Base-by-base conservation (phyloP, 2,113 vertebrate species). In the Eonycteris spelaea region DNA sequence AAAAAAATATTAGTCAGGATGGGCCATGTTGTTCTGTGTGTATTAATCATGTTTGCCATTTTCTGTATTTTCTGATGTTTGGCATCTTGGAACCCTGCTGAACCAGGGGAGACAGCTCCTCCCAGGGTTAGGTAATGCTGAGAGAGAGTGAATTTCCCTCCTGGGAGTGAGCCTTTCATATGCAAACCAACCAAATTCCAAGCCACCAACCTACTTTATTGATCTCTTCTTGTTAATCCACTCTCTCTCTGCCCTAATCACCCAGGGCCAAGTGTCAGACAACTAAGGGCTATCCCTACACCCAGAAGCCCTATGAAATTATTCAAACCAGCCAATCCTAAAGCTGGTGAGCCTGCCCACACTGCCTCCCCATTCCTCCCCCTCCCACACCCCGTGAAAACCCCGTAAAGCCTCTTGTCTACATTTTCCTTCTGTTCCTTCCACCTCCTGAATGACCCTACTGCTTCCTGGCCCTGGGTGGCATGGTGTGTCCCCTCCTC, bases 1-100 rank as follows among this genome's bases (percentile, higher is more conserved):
- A 61, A 93, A 15, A 86, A 79, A 30, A 53, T 19, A 33, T 57
- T 24, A 21, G 24, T 89, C 16, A 55, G 74, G 12, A 77, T 28
- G 33, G 82, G 33, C 22, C 43, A 5, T 35, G 70, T 53, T 51
- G 7, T 51, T 6, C 63, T 93, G 15, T 68, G 19, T 33, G 2
- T 67, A 70, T 57, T 63, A 59, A 67, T 73, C 57, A 11, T 28
- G 15, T 45, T 43, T 83, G n/a, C 45, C 40, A 14, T 21, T 74
- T 87, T 55, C n/a, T 86, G 10, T 68, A 26, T 77, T 93, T 92
- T 57, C 63, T 71, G 68, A 83, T 80, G 22, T 28, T 59, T 59
- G 68, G 43, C 45, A 38, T 59, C 33, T 83, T 26, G 33, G 30
- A 57, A 19, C 38, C 28, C 75, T 82, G 35, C 3, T 71, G 14